Evolutionary conservation across 2,113 vertebrate genomes (phyloP).

Genomic region (Coracopsis vasa): DNA sequence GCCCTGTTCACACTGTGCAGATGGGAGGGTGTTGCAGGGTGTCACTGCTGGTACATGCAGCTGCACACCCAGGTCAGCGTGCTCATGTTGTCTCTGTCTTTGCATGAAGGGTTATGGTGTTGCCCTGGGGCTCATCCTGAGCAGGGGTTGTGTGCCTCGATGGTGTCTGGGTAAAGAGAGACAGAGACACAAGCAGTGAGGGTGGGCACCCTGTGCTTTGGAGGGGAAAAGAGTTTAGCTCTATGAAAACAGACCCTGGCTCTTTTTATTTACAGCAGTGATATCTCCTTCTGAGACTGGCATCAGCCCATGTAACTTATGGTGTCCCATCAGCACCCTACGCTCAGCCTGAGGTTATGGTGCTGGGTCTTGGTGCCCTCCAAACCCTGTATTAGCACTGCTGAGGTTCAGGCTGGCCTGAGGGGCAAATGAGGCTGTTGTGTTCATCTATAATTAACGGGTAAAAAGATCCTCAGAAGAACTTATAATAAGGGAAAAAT

Average conservation of each 20-base stretch:
- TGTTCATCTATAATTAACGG: not conserved
- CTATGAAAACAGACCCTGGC: not conserved
- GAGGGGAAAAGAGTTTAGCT: not conserved
- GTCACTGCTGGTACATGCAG: not conserved
- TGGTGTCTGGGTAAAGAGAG: not conserved
- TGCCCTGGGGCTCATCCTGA: not conserved
- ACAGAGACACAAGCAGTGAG: not conserved
- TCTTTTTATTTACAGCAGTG: not conserved
- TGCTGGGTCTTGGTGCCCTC: not conserved
- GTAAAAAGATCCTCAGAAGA: not conserved
- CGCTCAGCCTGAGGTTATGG: fast-evolving
- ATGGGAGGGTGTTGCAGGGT: not conserved
- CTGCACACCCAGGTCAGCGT: not conserved
- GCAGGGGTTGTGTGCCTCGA: not conserved
- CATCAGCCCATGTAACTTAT: not conserved
- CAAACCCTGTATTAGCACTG: not conserved
- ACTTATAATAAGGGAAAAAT: not conserved
- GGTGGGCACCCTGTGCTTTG: not conserved
- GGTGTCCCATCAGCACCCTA: not conserved
- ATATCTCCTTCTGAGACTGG: not conserved
- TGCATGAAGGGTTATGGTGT: fast-evolving
- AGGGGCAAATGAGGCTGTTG: not conserved
- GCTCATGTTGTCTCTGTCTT: not conserved
- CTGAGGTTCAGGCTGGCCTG: not conserved
- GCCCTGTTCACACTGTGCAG: not conserved